phyloP scores from a whole-genome alignment of 2,113 vertebrate species.

The Dicaeum eximium region DNA sequence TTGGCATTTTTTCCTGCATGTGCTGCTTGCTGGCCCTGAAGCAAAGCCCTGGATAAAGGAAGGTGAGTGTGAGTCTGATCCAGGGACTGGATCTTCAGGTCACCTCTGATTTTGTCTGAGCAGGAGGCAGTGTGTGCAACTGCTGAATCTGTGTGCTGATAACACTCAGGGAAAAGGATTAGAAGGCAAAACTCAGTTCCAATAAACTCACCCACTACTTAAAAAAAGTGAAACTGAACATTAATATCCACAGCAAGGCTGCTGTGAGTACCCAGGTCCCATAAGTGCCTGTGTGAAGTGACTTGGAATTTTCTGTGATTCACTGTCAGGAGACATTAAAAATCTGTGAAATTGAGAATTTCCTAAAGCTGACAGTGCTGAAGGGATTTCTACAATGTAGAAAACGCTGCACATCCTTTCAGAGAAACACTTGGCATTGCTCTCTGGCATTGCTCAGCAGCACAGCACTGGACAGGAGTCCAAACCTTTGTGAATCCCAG shows the following conservation, averaged over 20 bases:
- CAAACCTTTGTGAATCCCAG: background rate
- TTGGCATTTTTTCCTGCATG: background rate
- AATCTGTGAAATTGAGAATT: background rate
- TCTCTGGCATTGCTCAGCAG: background rate
- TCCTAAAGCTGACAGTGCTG: background rate
- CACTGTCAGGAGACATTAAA: background rate
- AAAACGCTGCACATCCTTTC: background rate
- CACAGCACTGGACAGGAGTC: background rate
- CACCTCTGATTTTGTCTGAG: background rate
- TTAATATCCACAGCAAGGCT: background rate
- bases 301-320: background rate
- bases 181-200: background rate
- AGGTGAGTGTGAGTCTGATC: background rate
- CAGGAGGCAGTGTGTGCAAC: background rate
- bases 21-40: background rate
- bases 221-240: background rate
- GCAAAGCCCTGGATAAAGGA: background rate
- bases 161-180: background rate
- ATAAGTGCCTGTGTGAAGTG: background rate
- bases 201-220: background rate
- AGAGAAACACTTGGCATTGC: accelerated
- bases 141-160: background rate
- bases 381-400: background rate
- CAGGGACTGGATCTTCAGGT: background rate
- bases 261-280: background rate